phyloP scores from a whole-genome alignment of 2,113 vertebrate species.

The Rutilus rutilus region DNA sequence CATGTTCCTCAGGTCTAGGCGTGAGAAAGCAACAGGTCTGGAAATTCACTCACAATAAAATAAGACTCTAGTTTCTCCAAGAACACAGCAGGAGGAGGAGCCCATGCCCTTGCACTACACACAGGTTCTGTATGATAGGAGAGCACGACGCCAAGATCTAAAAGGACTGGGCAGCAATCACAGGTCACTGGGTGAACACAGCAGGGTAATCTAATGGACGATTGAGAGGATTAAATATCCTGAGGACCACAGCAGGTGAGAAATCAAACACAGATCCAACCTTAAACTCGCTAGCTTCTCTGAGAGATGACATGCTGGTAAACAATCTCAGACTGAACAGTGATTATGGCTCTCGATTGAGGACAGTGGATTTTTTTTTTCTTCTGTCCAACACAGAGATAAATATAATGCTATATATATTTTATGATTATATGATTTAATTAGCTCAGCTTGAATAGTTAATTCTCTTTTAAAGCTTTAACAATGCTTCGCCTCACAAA shows the following conservation, averaged over 20 bases:
- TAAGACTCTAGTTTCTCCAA: not conserved
- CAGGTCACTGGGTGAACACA: slow-evolving; percentile 29
- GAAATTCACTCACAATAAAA: slow-evolving; percentile 37
- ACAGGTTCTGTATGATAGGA: not conserved
- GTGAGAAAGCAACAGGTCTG: slow-evolving; percentile 24
- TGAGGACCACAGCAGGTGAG: slow-evolving; percentile 16
- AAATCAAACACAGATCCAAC: slow-evolving; percentile 49
- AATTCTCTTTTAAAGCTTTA: not conserved
- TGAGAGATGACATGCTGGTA: slow-evolving; percentile 36
- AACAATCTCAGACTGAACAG: slow-evolving; percentile 36
- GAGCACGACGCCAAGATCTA: not conserved
- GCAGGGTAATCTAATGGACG: slow-evolving; percentile 14
- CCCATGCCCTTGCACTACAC: not conserved
- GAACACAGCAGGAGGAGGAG: slow-evolving; percentile 15
- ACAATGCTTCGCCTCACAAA: not conserved
- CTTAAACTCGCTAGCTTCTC: not conserved
- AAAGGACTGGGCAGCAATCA: not conserved
- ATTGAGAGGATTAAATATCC: slow-evolving; percentile 31
- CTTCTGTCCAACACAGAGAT: not conserved
- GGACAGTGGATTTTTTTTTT: not conserved
- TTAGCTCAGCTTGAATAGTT: not conserved
- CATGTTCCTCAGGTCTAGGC: slow-evolving; percentile 16
- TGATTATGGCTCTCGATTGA: slow-evolving; percentile 23
- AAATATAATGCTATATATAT: not conserved
- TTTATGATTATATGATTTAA: not conserved